A percentile compares a stretch with the other conserved stretches of the same genome.
Conservation (phyloP, 2,797 vertebrate species). For the Prionace glauca region DNA sequence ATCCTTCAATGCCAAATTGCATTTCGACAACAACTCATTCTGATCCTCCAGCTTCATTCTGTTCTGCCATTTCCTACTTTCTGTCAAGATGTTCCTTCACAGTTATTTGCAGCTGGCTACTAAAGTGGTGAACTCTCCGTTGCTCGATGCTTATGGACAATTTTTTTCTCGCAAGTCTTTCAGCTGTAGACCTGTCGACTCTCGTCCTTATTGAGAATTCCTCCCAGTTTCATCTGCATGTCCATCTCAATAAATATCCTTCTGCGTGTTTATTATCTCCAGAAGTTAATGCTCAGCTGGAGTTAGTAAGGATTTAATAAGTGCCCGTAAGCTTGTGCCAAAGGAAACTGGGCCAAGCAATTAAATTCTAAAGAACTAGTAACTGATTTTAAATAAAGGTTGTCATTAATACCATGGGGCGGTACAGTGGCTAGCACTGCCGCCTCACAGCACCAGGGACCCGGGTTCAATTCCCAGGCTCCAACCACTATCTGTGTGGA, state of each 20-base stretch:
- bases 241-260: neutral
- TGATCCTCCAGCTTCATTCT: neutral
- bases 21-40: neutral
- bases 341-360: neutral
- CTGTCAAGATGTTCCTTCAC: neutral
- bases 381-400: neutral
- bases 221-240: neutral
- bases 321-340: neutral
- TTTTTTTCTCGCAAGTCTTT: neutral
- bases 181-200: neutral
- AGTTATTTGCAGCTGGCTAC: neutral
- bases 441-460: too few relatives aligned
- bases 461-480: too few relatives aligned
- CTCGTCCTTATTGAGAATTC: too few relatives aligned
- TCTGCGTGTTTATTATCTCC: neutral
- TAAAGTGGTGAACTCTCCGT: neutral
- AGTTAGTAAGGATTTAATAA: neutral
- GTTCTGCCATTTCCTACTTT: neutral
- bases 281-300: neutral
- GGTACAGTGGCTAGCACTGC: too few relatives aligned
- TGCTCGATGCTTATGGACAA: neutral
- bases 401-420: neutral
- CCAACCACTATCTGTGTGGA: too few relatives aligned
- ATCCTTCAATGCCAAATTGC: neutral
- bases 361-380: neutral